These are phyloP conservation scores for Coluber constrictor DNA, from an alignment of 2,797 vertebrate species.

Conservation along the genomic window DNA sequence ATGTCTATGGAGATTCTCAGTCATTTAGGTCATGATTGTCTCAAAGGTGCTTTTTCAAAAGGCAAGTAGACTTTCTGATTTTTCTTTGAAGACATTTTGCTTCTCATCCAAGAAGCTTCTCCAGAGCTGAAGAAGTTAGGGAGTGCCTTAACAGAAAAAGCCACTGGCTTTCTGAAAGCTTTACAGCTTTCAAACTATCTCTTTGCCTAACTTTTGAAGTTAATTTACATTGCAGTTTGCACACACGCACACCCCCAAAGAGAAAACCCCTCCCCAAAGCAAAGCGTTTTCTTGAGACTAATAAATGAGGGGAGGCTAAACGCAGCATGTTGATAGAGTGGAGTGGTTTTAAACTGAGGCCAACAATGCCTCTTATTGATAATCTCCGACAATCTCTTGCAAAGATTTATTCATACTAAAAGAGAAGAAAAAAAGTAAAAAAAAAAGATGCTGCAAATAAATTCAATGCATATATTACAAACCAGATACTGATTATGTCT, in stretches of 20 bases:
- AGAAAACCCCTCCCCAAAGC: conserved; percentile 9
- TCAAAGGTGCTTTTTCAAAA: no score
- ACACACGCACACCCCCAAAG: background rate
- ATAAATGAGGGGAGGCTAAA: conserved; percentile 60
- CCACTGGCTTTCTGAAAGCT: conserved; percentile 3
- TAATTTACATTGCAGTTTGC: conserved; percentile 21
- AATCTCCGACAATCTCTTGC: conserved; percentile 69
- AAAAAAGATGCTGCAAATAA: conserved; percentile 64
- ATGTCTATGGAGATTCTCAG: no score
- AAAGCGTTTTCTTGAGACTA: conserved; percentile 52
- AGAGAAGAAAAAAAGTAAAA: conserved; percentile 62
- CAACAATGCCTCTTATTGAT: conserved; percentile 68
- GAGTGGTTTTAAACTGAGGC: conserved; percentile 60
- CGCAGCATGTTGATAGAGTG: conserved; percentile 50
- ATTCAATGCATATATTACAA: conserved; percentile 49
- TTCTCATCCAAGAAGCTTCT: no score
- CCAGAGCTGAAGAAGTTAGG: background rate
- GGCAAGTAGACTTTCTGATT: no score
- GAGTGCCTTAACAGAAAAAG: background rate
- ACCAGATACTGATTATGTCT: conserved; percentile 63
- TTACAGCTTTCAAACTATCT: background rate
- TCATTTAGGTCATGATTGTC: no score
- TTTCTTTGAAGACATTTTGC: no score
- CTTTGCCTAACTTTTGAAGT: conserved; percentile 31
- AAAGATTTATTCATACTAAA: conserved; percentile 70